Conservation (phyloP, 35 echinoderm and acorn worm genomes). For the Apostichopus japonicus region DNA sequence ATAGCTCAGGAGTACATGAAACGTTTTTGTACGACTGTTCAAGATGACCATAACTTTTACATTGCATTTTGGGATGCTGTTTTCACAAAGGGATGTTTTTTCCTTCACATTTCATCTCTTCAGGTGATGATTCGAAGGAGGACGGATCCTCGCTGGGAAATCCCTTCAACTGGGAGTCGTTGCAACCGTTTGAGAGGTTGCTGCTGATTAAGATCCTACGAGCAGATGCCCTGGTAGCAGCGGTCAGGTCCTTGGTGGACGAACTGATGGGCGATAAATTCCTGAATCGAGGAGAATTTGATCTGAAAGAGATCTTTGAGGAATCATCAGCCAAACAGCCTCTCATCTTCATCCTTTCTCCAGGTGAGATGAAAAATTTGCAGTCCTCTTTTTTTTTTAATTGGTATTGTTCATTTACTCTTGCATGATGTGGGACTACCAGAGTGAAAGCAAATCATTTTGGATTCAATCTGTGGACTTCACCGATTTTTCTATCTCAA, state of each 20-base stretch:
- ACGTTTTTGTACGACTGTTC: no score
- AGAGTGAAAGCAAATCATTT: no score
- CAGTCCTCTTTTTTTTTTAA: neutral
- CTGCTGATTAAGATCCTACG: slow-evolving; percentile 86
- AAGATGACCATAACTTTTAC: no score
- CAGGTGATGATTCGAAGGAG: slow-evolving; percentile 8
- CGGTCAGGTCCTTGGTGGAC: slow-evolving; percentile 81
- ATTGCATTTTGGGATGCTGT: no score
- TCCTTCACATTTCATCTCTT: neutral
- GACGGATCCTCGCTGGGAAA: slow-evolving; percentile 50
- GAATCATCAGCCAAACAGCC: slow-evolving; percentile 93
- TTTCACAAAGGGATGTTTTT: neutral
- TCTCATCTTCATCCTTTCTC: slow-evolving; percentile 92
- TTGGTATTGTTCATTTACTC: neutral
- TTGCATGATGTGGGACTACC: no score
- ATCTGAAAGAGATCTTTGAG: slow-evolving; percentile 97
- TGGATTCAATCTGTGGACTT: no score
- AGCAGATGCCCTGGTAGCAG: slow-evolving; percentile 73
- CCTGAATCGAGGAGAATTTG: slow-evolving; percentile 85
- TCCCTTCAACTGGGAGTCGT: slow-evolving; percentile 90
- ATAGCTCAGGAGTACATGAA: no score
- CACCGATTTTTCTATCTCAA: no score
- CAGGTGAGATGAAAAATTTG: slow-evolving; percentile 63
- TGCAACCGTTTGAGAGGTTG: slow-evolving; percentile 78
- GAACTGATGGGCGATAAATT: slow-evolving; percentile 88